These are phyloP conservation scores for Chrysolina haemoptera DNA, from an alignment of 2,888 invertebrate genomes.

Conservation along the genomic window DNA sequence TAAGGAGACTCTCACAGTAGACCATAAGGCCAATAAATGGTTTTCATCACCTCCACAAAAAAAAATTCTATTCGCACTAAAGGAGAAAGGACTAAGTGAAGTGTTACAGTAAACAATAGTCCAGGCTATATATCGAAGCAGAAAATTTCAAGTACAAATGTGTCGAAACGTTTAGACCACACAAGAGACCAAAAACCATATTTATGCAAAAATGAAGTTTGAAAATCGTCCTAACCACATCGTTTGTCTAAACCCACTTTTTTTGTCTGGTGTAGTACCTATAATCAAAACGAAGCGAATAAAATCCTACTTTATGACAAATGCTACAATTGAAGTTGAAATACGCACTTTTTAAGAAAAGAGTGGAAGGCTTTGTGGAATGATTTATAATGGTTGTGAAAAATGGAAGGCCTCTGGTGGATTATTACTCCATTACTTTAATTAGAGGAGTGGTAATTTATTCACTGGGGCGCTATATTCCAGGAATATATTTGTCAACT, in stretches of 20 bases:
- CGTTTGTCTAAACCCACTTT: no score
- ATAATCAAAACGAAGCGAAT: background rate
- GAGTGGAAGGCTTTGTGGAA: background rate
- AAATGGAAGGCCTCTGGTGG: background rate
- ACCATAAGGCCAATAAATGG: no score
- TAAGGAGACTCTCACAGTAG: no score
- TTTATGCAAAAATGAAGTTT: no score
- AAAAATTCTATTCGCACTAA: no score
- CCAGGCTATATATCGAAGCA: no score
- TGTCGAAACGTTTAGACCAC: no score
- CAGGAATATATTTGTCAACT: constrained; percentile 31
- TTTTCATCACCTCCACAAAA: no score
- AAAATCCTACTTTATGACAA: background rate
- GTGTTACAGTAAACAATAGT: no score
- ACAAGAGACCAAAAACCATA: no score
- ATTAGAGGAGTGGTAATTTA: constrained; percentile 49
- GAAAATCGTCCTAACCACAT: background rate
- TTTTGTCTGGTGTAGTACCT: background rate
- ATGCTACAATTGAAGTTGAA: background rate
- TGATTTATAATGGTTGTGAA: background rate
- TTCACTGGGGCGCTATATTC: constrained; percentile 37
- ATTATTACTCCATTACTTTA: constrained; percentile 42
- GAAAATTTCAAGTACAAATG: no score
- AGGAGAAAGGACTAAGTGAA: no score
- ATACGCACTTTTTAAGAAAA: background rate